phyloP scores from a whole-genome alignment of 2,888 invertebrate species.

The Chironomus riparius region DNA sequence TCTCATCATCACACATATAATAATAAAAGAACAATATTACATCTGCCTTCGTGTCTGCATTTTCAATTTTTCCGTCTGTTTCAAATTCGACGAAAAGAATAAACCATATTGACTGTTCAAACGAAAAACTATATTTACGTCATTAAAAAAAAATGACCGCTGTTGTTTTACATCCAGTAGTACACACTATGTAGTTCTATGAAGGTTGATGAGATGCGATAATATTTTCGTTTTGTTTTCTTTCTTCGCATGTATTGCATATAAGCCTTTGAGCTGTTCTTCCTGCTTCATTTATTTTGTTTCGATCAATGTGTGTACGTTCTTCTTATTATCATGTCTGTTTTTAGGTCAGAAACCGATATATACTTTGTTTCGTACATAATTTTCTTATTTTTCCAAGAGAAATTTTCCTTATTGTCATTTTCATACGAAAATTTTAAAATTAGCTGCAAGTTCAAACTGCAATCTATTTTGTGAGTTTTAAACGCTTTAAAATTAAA shows the following conservation, averaged over 20 bases:
- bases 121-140: neutral
- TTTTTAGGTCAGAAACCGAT: neutral
- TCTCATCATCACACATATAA: neutral
- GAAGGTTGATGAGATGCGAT: no score
- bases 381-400: neutral
- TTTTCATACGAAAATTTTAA: neutral
- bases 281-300: no score
- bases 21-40: neutral
- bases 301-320: no score
- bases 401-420: neutral
- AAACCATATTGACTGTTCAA: no score
- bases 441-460: no score
- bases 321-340: neutral
- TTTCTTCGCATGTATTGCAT: no score
- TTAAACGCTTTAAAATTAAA: no score
- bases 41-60: conserved; percentile 2
- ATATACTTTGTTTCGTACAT: neutral
- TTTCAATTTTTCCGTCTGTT: neutral
- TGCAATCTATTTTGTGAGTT: no score
- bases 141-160: neutral
- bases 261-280: no score
- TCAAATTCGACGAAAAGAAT: neutral
- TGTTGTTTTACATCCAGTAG: neutral
- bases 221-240: no score
- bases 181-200: no score